Base-by-base conservation (phyloP, 2,113 vertebrate genomes). In the Promerops cafer region DNA sequence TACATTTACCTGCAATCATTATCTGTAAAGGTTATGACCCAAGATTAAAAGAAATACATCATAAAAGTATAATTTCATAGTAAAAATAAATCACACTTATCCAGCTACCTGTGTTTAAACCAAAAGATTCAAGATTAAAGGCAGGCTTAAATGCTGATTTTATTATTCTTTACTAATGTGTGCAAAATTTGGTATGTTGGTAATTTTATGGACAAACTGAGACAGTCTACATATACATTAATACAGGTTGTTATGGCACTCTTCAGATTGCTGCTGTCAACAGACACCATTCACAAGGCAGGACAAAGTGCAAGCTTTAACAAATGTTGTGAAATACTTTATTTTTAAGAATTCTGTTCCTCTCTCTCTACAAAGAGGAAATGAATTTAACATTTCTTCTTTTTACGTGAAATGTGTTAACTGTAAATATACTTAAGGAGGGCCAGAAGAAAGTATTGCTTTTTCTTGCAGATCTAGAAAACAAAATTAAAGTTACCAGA, bases 261-360 rank as follows among this genome's bases (percentile, higher is more conserved):
- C 61, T 75, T 89, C 64, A 66, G 33, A 81, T 7, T 50, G 42
- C 50, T 87, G 57, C 64, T 87, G 49, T 70, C 35, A 91, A 87
- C 35, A 42, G 33, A 77, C 59, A 89, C 14, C 47, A 56, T 44
- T 68, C 49, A 59, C 27, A 82, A 90, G 69, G 65, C 72, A 89
- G 69, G 69, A 93, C 69, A 50, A 96, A 82, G 69, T 57, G 65
- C 69, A 95, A 80, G 39, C 65, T 66, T 87, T 66, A 82, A 87
- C 26, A 76, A 89, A 84, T 54, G 45, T 97, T 95, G 91, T 89
- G 86, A 96, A 97, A 97, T 89, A 89, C 45, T 95, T 86, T 75
- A 88, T 87, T 96, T 94, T 94, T 89, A 87, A 94, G 81, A 97
- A 83, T 61, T 19, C 42, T 88, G 84, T 96, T 96, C 95, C 94